These are phyloP conservation scores for Beris morrisii DNA, from an alignment of 2,888 invertebrate genomes.

Conservation along the genomic window DNA sequence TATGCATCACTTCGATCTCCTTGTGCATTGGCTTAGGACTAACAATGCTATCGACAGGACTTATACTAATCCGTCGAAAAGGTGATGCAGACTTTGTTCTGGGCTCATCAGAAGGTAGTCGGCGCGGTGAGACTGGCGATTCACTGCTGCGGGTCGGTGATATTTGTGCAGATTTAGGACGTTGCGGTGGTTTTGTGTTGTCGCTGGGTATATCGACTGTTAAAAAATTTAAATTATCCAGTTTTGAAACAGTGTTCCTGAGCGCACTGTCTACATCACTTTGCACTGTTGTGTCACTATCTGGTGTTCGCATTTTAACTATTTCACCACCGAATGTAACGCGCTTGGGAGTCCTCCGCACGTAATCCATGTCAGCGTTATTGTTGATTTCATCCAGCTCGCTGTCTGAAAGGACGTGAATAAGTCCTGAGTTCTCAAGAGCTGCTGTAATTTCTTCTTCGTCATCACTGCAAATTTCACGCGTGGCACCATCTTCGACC, in stretches of 20 bases:
- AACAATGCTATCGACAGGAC: constrained; percentile 58
- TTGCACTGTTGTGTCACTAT: constrained; percentile 69
- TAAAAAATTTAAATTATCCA: constrained; percentile 44
- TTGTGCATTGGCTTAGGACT: constrained; percentile 60
- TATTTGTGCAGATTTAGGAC: background rate
- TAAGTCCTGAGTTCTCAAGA: constrained; percentile 53
- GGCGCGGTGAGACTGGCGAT: constrained; percentile 40
- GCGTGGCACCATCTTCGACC: constrained; percentile 12
- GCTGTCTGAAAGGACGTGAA: constrained; percentile 65
- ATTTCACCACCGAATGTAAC: constrained; percentile 87
- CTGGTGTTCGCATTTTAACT: constrained; percentile 82
- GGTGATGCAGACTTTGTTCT: constrained; percentile 44
- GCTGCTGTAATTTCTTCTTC: constrained; percentile 46
- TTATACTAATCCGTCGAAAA: constrained; percentile 46
- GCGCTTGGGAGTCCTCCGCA: constrained; percentile 66
- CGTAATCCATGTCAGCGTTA: constrained; percentile 42
- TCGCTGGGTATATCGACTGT: constrained; percentile 53
- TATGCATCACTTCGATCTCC: constrained; percentile 69
- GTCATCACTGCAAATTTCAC: constrained; percentile 51
- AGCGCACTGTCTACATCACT: constrained; percentile 59
- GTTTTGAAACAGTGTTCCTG: constrained; percentile 26
- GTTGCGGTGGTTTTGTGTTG: constrained; percentile 51
- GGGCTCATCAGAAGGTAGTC: constrained; percentile 31
- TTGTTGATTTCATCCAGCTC: constrained; percentile 61
- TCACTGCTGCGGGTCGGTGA: background rate